Evolutionary conservation across 2,113 vertebrate species (phyloP).

Genomic region (Thryonomys swinderianus): DNA sequence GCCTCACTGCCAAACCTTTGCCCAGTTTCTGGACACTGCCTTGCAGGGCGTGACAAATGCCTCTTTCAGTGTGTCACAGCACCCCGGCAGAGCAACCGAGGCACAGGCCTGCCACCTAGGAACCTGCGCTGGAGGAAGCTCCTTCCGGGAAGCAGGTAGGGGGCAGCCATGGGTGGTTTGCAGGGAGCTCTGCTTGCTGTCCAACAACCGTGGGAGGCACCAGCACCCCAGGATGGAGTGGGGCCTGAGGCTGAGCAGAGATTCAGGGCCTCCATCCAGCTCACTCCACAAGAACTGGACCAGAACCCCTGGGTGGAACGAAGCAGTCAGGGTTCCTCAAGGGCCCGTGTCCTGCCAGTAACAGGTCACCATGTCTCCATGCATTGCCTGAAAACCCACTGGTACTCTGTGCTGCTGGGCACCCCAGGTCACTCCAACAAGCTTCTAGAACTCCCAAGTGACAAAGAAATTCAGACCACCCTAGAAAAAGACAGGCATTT

Average conservation of each 20-base stretch:
- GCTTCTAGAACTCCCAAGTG: background rate
- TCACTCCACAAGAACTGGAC: background rate
- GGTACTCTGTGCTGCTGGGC: background rate
- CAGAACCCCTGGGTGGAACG: background rate
- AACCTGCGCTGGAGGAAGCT: background rate
- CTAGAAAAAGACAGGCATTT: background rate
- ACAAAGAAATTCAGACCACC: background rate
- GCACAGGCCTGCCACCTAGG: background rate
- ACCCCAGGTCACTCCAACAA: background rate
- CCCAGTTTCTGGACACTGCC: background rate
- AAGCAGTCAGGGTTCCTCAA: too few species aligned
- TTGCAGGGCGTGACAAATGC: background rate
- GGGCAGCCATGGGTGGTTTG: accelerated
- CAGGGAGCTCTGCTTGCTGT: background rate
- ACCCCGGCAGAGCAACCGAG: background rate
- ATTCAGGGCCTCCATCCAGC: background rate
- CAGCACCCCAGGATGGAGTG: too few species aligned
- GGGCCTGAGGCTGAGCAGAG: background rate
- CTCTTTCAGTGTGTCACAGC: background rate
- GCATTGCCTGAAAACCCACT: background rate
- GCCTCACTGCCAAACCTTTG: background rate
- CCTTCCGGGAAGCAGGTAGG: background rate
- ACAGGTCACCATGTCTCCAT: background rate
- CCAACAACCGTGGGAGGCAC: background rate
- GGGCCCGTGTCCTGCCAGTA: background rate